Percentiles rank a stretch among this genome's conserved stretches.
Conservation (phyloP, 2,797 vertebrate species). For the Salarias fasciatus region DNA sequence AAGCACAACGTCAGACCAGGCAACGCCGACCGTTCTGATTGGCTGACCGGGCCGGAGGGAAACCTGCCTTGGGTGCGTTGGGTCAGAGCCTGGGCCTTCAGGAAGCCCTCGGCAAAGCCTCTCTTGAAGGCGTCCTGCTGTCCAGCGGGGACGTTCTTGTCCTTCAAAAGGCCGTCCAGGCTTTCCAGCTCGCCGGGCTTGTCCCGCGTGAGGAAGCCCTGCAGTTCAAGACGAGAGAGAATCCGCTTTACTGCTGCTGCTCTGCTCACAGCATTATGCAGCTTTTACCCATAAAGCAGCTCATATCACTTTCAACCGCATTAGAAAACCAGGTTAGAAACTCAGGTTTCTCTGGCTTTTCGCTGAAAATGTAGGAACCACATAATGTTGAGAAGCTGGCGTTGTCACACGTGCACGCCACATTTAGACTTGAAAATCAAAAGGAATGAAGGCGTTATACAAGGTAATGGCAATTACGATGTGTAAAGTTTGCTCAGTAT, state of each 20-base stretch:
- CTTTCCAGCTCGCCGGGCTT: constrained; percentile 88
- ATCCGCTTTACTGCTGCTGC: too few species aligned
- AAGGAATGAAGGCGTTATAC: neutral
- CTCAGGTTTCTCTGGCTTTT: neutral
- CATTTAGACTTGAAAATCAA: too few species aligned
- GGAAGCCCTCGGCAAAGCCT: constrained; percentile 96
- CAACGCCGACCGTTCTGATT: too few species aligned
- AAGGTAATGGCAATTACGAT: too few species aligned
- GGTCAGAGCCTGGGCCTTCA: constrained; percentile 93
- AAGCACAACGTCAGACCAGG: constrained; percentile 4
- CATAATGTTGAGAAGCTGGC: too few species aligned
- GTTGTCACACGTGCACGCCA: too few species aligned
- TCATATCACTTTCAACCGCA: too few species aligned
- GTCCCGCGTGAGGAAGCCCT: constrained; percentile 92
- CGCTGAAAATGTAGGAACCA: too few species aligned
- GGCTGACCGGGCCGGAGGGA: too few species aligned
- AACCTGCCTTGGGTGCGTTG: constrained; percentile 91
- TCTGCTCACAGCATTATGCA: too few species aligned
- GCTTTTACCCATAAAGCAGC: too few species aligned
- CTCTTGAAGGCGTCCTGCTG: constrained; percentile 96
- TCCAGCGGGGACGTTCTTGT: constrained; percentile 90
- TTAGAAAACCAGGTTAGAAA: too few species aligned
- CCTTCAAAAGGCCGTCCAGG: constrained; percentile 91
- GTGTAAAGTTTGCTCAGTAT: neutral
- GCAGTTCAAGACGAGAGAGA: constrained; percentile 12